Percentiles rank a stretch among this genome's conserved stretches.
Evolutionary conservation across 2,797 vertebrate genomes (phyloP).

Genomic region (Bucorvus abyssinicus): DNA sequence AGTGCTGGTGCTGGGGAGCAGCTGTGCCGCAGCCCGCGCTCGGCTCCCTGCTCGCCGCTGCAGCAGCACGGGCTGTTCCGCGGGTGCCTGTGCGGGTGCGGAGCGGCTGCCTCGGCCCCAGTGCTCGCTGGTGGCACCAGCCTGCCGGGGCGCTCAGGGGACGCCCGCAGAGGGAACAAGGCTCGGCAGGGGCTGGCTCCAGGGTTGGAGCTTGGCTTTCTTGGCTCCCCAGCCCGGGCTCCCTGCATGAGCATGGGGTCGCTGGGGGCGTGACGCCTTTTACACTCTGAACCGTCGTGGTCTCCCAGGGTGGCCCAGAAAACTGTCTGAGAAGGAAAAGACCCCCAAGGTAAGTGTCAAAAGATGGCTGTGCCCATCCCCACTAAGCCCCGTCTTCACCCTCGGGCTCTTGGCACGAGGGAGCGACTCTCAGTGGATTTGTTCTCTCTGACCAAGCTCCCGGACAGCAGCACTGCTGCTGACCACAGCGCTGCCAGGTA

Average conservation of each 20-base stretch:
- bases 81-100: background rate
- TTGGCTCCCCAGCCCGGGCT: background rate
- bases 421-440: fast-evolving
- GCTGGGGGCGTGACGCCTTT: too few relatives aligned
- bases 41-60: fast-evolving
- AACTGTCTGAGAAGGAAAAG: background rate
- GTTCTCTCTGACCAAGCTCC: background rate
- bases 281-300: too few relatives aligned
- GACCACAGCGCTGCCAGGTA: background rate
- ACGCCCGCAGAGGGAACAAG: fast-evolving
- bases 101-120: background rate
- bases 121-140: fast-evolving
- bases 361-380: background rate
- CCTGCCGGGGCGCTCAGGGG: background rate
- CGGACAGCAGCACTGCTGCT: background rate
- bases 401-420: background rate
- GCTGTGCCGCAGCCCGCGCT: background rate
- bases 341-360: too few relatives aligned
- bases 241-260: fast-evolving
- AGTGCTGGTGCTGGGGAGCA: background rate
- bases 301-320: too few relatives aligned
- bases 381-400: background rate
- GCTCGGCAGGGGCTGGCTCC: too few relatives aligned
- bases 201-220: fast-evolving
- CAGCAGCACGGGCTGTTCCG: background rate